Conservation (phyloP, 2,113 vertebrate genomes). For the Mirounga angustirostris region DNA sequence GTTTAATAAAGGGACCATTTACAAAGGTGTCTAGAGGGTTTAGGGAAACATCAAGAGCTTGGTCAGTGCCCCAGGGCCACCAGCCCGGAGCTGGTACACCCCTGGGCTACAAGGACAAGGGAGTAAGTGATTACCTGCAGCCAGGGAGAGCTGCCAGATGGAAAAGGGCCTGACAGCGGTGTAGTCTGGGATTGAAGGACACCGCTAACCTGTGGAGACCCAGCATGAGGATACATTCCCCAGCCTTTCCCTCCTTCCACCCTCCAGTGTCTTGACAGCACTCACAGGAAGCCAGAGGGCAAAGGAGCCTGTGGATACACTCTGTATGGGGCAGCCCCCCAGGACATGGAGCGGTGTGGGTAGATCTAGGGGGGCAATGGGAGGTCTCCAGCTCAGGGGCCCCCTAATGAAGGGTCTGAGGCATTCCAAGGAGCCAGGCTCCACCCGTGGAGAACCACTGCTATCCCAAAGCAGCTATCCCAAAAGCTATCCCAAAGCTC, state of each 20-base stretch:
- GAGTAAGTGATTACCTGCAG: background rate
- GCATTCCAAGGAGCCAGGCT: background rate
- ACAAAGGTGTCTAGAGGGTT: background rate
- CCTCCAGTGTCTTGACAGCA: background rate
- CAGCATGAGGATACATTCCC: background rate
- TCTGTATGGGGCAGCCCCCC: background rate
- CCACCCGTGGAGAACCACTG: background rate
- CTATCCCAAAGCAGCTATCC: background rate
- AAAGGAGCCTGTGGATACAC: fast-evolving
- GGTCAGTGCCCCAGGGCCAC: background rate
- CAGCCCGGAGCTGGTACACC: background rate
- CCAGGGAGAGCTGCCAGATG: background rate
- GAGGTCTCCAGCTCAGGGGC: background rate
- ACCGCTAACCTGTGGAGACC: background rate
- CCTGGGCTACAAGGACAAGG: background rate
- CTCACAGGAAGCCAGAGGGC: background rate
- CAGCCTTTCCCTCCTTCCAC: background rate
- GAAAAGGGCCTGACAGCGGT: background rate
- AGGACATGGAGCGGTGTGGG: background rate
- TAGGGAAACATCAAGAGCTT: background rate
- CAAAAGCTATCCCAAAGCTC: background rate
- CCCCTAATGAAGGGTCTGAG: background rate
- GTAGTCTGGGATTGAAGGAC: too few species aligned
- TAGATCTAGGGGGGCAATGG: background rate
- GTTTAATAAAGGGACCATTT: background rate